Evolutionary conservation across 92 coral and sea anemone species (phyloP), one percentile per base, ranked within the genome.

Genomic region (Palythoa grandiflora): DNA sequence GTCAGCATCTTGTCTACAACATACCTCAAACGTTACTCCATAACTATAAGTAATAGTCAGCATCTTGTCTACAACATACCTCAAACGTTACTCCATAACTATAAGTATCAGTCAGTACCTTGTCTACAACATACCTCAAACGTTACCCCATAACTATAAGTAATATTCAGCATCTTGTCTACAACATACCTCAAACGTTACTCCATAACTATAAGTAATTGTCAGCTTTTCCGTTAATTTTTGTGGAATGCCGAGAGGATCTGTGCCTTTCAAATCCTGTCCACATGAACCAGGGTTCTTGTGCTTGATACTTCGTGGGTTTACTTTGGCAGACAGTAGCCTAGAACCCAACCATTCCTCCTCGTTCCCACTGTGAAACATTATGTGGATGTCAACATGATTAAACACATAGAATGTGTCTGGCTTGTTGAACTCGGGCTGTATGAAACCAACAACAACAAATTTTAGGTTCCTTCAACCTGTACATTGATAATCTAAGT

Each of bases 321-420:
- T 36, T 15, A 97, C 93, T 68, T 93, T 91, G 14, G 95, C 99
- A 61, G 97, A 95, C 75, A 97, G 88, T 50, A 97, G 91, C 35
- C 99, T 93, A 11, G 99, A 95, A 28, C 99, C 99, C 51, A 81
- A 71, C 99, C 99, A 97, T 50, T 97, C 99, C 44, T 97, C 97
- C 1, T 92, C 93, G 0, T 76, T 28, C 6, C 99, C 99, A 85
- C 87, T 89, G 73, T 97, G 99, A 71, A 94, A 97, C 16, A 77
- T 85, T 77, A 97, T 94, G 10, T 44, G 73, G 57, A 97, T 94
- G 71, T 93, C 96, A 2, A 95, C 92, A 68, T 97, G 99, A 73
- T 97, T 97, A 87, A 97, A 97, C 73, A 97, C 90, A 73, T 97
- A 97, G 87, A 94, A 94, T 38, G 95, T 90, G 84, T 96, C 98